Evolutionary conservation across 2,797 vertebrate genomes (phyloP).

Genomic region (Poeciliopsis infans): DNA sequence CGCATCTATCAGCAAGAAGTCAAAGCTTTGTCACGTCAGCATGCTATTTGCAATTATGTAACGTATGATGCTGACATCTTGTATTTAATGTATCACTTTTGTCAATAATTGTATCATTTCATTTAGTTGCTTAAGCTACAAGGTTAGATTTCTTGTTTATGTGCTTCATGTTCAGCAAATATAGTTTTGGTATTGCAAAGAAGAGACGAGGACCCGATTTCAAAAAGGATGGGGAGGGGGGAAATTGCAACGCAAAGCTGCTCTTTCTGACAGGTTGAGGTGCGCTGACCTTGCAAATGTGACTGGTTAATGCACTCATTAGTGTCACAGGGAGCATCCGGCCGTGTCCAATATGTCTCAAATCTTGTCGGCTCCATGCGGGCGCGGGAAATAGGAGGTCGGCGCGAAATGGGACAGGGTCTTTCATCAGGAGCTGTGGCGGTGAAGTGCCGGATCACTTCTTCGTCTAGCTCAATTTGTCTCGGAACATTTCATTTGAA

Average conservation of each 20-base stretch:
- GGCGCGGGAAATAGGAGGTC: slow-evolving; percentile 46
- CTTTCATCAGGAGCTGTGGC: slow-evolving; percentile 43
- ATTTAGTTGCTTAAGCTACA: neutral
- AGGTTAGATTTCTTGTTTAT: neutral
- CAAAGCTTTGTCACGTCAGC: no score
- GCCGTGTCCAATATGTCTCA: slow-evolving; percentile 38
- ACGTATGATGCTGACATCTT: no score
- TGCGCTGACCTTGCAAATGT: slow-evolving; percentile 23
- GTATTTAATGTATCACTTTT: no score
- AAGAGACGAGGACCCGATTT: neutral
- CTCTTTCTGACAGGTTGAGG: slow-evolving; percentile 8
- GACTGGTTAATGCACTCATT: slow-evolving; percentile 39
- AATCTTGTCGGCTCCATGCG: slow-evolving; percentile 32
- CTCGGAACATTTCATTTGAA: slow-evolving; percentile 10
- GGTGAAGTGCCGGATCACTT: slow-evolving; percentile 28
- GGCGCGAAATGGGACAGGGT: slow-evolving; percentile 42
- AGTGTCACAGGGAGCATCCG: slow-evolving; percentile 23
- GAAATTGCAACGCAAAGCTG: neutral
- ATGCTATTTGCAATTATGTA: no score
- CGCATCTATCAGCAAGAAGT: neutral
- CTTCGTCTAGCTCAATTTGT: slow-evolving; percentile 25
- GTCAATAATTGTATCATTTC: no score
- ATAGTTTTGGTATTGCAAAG: neutral
- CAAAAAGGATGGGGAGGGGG: neutral
- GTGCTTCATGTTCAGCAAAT: neutral